Evolutionary conservation across 2,888 invertebrate genomes (phyloP).

Genomic region (Elmis aenea): DNA sequence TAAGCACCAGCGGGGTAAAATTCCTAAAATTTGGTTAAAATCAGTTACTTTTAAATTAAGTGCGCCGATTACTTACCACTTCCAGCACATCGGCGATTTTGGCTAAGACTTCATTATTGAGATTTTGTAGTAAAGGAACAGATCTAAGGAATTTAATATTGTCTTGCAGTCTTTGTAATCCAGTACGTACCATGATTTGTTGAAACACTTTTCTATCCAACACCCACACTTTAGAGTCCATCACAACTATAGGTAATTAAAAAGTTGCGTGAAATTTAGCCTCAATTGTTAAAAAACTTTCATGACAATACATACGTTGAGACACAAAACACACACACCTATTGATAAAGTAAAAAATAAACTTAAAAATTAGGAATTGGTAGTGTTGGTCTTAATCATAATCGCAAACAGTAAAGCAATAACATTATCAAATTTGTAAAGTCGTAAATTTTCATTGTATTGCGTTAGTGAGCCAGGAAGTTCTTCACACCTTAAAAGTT

Average conservation of each 20-base stretch:
- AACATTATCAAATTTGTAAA: too few relatives aligned
- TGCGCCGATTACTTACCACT: conserved; percentile 52
- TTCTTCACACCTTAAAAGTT: too few relatives aligned
- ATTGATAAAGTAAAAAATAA: too few relatives aligned
- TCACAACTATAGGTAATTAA: conserved; percentile 47
- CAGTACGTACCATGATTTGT: conserved; percentile 67
- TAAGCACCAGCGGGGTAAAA: conserved; percentile 59
- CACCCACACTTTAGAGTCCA: conserved; percentile 62
- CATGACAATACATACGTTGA: too few relatives aligned
- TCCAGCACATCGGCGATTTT: conserved; percentile 68
- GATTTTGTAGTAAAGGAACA: conserved; percentile 56
- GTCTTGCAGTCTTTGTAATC: conserved; percentile 61
- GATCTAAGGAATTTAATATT: conserved; percentile 62
- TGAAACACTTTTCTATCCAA: conserved; percentile 65
- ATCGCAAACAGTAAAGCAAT: too few relatives aligned
- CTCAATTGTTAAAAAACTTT: too few relatives aligned
- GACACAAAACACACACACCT: too few relatives aligned
- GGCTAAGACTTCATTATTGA: conserved; percentile 55
- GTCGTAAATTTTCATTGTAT: too few relatives aligned
- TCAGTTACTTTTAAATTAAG: conserved; percentile 2
- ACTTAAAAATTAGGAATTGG: too few relatives aligned
- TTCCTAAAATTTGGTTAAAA: conserved; percentile 45
- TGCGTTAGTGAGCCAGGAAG: too few relatives aligned
- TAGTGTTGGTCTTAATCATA: too few relatives aligned
- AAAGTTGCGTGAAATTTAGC: too few relatives aligned